Conservation (phyloP, 2,888 invertebrate genomes). For the Bellardia pandia region DNA sequence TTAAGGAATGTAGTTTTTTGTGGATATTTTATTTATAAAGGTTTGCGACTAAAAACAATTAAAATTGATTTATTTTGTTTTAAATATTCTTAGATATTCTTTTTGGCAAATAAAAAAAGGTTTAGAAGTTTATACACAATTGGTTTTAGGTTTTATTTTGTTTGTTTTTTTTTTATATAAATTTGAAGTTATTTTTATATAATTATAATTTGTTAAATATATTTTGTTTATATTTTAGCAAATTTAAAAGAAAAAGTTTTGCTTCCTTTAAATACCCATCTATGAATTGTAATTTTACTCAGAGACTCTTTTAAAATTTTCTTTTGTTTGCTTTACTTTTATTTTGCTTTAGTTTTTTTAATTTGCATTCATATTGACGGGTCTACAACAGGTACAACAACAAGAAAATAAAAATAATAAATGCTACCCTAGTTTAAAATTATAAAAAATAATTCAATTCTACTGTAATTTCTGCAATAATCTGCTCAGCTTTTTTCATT, state of each 20-base stretch:
- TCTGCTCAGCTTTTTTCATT: slow-evolving; percentile 12
- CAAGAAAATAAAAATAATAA: slow-evolving; percentile 79
- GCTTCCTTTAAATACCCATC: slow-evolving; percentile 74
- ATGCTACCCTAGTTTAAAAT: slow-evolving; percentile 77
- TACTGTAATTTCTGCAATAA: slow-evolving; percentile 38
- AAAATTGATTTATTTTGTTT: slow-evolving; percentile 76
- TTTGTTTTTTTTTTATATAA: slow-evolving; percentile 12
- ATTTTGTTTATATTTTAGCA: slow-evolving; percentile 59
- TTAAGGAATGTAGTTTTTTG: slow-evolving; percentile 48
- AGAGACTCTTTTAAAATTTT: slow-evolving; percentile 55
- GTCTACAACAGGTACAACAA: slow-evolving; percentile 83
- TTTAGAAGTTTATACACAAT: slow-evolving; percentile 43
- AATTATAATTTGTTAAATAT: slow-evolving; percentile 25
- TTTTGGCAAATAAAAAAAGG: slow-evolving; percentile 55
- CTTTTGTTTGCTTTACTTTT: slow-evolving; percentile 47
- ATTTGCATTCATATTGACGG: slow-evolving; percentile 77
- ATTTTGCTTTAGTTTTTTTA: slow-evolving; percentile 41
- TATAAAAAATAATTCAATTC: slow-evolving; percentile 43
- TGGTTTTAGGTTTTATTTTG: background rate
- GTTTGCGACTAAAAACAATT: slow-evolving; percentile 71
- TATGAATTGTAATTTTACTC: slow-evolving; percentile 49
- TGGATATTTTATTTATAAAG: background rate
- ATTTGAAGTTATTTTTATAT: slow-evolving; percentile 73
- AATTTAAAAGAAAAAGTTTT: slow-evolving; percentile 73
- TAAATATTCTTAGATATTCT: slow-evolving; percentile 21